Conservation (phyloP, 2,888 invertebrate species). For the Rhagonycha lutea region DNA sequence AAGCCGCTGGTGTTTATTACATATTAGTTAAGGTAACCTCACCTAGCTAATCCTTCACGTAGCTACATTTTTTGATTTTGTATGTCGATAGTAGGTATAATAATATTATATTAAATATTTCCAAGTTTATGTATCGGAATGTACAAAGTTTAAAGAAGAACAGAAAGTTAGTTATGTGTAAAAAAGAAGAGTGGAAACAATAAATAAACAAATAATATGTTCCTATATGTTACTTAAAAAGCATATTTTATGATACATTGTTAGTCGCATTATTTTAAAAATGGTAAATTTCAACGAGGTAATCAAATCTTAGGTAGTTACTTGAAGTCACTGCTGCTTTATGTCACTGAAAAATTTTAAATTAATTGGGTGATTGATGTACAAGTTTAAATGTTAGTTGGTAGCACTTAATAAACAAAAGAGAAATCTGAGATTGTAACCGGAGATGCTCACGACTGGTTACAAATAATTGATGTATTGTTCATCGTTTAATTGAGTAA, state of each 20-base stretch:
- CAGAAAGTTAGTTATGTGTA: neutral
- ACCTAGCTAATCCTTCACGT: too few relatives aligned
- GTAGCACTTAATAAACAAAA: constrained; percentile 7
- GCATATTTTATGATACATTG: too few relatives aligned
- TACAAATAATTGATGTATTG: constrained; percentile 35
- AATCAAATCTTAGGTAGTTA: neutral
- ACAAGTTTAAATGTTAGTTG: neutral
- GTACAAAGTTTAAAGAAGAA: neutral
- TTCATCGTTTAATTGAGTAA: constrained; percentile 32
- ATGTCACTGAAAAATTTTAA: neutral
- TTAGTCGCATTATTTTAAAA: too few relatives aligned
- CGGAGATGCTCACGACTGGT: constrained; percentile 34
- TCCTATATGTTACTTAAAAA: too few relatives aligned
- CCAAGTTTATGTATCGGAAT: too few relatives aligned
- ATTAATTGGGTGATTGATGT: neutral
- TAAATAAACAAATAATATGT: neutral
- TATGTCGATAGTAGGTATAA: neutral
- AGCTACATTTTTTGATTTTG: neutral
- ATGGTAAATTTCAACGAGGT: neutral
- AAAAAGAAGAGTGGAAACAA: neutral
- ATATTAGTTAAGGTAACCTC: constrained; percentile 37
- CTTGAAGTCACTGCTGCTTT: neutral
- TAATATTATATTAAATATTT: too few relatives aligned
- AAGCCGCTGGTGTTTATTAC: constrained; percentile 40
- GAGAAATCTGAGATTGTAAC: constrained; percentile 19